Conservation (phyloP, 2,113 vertebrate genomes). For the Cinclus mexicanus region DNA sequence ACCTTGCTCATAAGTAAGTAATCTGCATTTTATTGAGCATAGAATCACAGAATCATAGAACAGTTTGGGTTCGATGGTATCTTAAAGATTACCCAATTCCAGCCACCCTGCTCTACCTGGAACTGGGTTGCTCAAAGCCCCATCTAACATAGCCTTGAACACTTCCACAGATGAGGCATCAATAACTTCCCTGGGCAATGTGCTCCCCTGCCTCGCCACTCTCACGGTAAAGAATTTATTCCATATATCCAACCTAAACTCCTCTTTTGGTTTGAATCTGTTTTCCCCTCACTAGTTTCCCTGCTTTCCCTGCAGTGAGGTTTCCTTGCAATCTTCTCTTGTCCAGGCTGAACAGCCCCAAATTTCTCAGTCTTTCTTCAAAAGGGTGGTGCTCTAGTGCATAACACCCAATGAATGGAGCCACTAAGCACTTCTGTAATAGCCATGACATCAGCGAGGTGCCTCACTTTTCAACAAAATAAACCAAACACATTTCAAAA, state of each 20-base stretch:
- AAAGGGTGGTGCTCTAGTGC: background rate
- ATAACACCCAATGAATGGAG: background rate
- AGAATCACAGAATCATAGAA: background rate
- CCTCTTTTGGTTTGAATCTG: background rate
- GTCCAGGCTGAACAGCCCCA: background rate
- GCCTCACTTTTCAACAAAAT: background rate
- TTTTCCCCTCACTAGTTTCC: background rate
- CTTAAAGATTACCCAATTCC: background rate
- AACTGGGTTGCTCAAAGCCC: background rate
- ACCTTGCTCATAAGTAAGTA: background rate
- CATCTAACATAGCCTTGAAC: background rate
- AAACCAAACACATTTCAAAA: background rate
- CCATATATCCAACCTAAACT: background rate
- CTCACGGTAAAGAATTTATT: background rate
- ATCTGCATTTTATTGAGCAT: background rate
- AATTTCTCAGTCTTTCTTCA: background rate
- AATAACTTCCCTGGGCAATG: fast-evolving
- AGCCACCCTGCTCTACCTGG: background rate
- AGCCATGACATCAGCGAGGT: background rate
- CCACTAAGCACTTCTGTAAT: background rate
- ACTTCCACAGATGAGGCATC: background rate
- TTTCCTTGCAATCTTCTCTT: background rate
- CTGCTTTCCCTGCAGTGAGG: background rate
- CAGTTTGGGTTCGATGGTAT: background rate
- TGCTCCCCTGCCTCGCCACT: background rate